phyloP scores from a whole-genome alignment of 2,797 vertebrate species.

The Salarias fasciatus region DNA sequence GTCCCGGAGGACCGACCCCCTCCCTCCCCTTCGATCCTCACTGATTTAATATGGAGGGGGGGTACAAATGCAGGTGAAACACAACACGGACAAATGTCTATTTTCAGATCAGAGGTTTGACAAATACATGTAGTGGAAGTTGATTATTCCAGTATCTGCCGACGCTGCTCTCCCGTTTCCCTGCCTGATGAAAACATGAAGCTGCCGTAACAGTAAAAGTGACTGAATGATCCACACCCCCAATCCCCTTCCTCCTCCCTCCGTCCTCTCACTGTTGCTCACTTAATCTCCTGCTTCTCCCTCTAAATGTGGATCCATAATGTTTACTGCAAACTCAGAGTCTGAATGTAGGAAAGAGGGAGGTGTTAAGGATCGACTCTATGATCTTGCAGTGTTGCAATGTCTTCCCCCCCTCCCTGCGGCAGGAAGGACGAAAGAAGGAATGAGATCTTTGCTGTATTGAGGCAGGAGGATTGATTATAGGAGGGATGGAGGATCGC shows the following conservation, averaged over 20 bases:
- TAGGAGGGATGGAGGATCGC: constrained; percentile 59
- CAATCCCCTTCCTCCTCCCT: background rate
- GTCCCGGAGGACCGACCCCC: constrained; percentile 20
- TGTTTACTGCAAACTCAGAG: constrained; percentile 43
- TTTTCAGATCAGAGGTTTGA: constrained; percentile 35
- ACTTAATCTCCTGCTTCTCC: constrained; percentile 50
- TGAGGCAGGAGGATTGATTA: constrained; percentile 72
- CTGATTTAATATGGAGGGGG: constrained; percentile 18
- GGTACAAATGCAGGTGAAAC: constrained; percentile 8
- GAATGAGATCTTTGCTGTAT: constrained; percentile 44
- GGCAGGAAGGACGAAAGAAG: constrained; percentile 36
- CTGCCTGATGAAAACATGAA: constrained; percentile 44
- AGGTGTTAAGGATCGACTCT: constrained; percentile 38
- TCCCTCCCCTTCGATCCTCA: constrained; percentile 24
- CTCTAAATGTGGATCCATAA: constrained; percentile 50
- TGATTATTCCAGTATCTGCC: constrained; percentile 20
- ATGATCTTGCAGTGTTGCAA: constrained; percentile 68
- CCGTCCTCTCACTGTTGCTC: constrained; percentile 45
- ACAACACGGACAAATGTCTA: constrained; percentile 33
- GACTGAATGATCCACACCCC: constrained; percentile 38
- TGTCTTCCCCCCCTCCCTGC: constrained; percentile 58
- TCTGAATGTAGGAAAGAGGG: constrained; percentile 8
- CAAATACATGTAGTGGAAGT: constrained; percentile 27
- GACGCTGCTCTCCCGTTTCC: constrained; percentile 6
- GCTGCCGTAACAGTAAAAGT: constrained; percentile 47